Evolutionary conservation across 2,113 vertebrate species (phyloP).

Genomic region (Hemiprocne comata): DNA sequence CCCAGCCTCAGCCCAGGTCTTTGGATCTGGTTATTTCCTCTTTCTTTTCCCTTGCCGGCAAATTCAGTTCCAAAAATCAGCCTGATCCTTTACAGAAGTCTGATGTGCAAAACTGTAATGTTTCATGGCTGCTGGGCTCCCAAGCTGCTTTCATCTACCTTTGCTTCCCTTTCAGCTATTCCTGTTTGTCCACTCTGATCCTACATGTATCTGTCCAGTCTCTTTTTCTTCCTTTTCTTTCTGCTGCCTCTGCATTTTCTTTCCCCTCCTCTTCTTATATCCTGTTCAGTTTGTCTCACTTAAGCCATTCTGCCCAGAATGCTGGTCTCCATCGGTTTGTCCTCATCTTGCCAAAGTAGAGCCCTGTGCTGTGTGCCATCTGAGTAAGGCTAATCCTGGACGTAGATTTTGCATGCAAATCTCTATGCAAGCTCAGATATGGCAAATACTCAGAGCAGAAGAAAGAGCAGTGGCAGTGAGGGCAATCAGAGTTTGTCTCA

Average conservation of each 20-base stretch:
- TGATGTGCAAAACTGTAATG: neutral
- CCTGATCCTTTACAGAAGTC: neutral
- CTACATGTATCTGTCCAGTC: neutral
- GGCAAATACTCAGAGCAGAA: neutral
- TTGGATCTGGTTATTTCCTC: neutral
- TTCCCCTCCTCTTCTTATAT: neutral
- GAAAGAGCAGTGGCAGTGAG: neutral
- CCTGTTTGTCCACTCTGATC: neutral
- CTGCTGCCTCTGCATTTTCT: neutral
- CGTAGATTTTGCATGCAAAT: neutral
- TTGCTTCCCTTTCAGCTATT: neutral
- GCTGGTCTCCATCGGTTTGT: neutral
- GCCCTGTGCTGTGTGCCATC: fast-evolving
- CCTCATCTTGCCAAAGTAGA: neutral
- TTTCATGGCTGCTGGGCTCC: neutral
- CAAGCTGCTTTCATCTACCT: neutral
- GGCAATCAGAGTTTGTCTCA: neutral
- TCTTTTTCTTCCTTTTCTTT: neutral
- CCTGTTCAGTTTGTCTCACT: neutral
- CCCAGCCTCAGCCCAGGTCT: neutral
- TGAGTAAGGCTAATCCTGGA: neutral
- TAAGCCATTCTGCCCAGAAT: neutral
- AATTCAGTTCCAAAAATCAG: neutral
- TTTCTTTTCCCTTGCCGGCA: neutral
- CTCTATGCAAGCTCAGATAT: neutral